Percentiles rank a stretch among this genome's conserved stretches.
These are phyloP conservation scores for Forbesichthys agassizii DNA, from an alignment of 2,113 vertebrate species.

Conservation along the genomic window DNA sequence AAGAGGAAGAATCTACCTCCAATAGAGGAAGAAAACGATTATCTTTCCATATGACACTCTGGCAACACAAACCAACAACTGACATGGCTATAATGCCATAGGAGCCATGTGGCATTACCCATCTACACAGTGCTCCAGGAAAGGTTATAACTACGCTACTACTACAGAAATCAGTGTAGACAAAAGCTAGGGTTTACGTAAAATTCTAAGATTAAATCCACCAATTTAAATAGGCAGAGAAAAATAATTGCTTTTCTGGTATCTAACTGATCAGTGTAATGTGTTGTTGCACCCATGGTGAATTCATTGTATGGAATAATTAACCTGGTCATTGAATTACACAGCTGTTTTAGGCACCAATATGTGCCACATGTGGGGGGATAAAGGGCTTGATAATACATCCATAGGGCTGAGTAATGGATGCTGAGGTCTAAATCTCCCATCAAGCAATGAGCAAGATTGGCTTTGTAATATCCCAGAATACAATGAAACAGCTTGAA, in stretches of 20 bases:
- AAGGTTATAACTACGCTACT: not conserved
- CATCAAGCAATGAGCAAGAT: constrained; percentile 9
- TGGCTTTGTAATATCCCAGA: not conserved
- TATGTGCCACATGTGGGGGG: constrained; percentile 26
- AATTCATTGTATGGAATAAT: constrained; percentile 17
- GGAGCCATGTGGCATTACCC: not conserved
- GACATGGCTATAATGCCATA: too few relatives aligned
- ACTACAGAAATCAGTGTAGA: not conserved
- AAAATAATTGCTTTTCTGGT: not conserved
- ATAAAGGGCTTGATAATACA: constrained; percentile 37
- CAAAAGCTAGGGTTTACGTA: too few relatives aligned
- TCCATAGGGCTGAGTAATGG: constrained; percentile 38
- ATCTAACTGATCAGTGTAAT: constrained; percentile 19
- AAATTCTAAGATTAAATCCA: constrained; percentile 6
- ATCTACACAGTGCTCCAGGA: not conserved
- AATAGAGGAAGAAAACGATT: too few relatives aligned
- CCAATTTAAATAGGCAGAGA: constrained; percentile 16
- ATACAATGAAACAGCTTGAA: constrained; percentile 30
- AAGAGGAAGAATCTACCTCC: too few relatives aligned
- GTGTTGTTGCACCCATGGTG: not conserved
- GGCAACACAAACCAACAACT: too few relatives aligned
- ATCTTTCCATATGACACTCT: too few relatives aligned
- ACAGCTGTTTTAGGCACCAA: constrained; percentile 14
- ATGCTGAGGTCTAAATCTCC: constrained; percentile 19
- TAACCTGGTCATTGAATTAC: constrained; percentile 17